Evolutionary conservation across 2,797 vertebrate genomes (phyloP).

Genomic region (Peromyscus attwateri): DNA sequence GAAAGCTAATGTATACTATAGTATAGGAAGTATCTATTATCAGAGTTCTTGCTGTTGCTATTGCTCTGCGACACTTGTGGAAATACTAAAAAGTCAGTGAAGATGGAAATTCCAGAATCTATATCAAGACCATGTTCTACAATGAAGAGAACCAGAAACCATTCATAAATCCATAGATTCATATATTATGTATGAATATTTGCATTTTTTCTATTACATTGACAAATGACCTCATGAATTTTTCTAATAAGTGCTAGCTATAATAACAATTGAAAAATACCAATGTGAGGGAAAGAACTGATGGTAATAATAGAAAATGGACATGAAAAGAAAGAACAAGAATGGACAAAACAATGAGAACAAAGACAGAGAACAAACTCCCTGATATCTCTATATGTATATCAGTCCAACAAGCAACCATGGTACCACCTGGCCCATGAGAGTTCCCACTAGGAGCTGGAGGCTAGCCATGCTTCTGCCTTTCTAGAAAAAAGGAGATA

Average conservation of each 20-base stretch:
- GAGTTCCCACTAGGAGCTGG: accelerated
- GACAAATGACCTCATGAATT: background rate
- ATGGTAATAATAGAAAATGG: background rate
- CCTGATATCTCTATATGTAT: accelerated
- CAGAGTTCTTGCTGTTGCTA: background rate
- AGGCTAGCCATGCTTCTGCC: accelerated
- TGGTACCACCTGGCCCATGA: accelerated
- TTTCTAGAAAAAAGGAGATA: background rate
- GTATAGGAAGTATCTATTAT: background rate
- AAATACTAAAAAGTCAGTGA: background rate
- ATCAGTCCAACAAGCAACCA: too few relatives aligned
- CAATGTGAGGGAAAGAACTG: background rate
- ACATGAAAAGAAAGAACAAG: background rate
- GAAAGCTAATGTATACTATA: background rate
- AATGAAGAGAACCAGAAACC: background rate
- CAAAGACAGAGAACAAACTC: background rate
- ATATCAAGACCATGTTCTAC: background rate
- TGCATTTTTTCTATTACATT: background rate
- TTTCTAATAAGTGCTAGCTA: background rate
- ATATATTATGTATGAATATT: background rate
- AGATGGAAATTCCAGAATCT: background rate
- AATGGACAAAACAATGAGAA: background rate
- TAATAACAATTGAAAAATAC: background rate
- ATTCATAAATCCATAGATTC: background rate
- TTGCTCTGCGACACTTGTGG: background rate